These are phyloP conservation scores for Astreopora myriophthalma DNA, from an alignment of 64 coral and sea anemone species.

Conservation along the genomic window DNA sequence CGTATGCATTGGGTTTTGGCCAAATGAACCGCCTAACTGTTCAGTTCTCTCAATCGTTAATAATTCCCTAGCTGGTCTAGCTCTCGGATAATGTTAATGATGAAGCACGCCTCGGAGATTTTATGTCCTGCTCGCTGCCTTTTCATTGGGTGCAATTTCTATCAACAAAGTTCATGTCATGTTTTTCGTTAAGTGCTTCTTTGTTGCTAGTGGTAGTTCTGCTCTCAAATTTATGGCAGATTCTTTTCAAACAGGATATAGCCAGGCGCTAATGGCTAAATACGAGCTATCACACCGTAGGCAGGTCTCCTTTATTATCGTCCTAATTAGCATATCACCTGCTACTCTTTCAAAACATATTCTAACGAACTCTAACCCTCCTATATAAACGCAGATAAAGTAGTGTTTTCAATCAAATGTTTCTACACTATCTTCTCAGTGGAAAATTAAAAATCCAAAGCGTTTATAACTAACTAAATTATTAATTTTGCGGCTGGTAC, in stretches of 20 bases:
- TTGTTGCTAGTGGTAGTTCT: neutral
- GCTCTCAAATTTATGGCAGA: neutral
- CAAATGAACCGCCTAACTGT: no score
- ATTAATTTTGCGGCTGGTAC: no score
- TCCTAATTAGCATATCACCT: constrained; percentile 5
- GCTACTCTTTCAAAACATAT: neutral
- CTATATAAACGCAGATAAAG: neutral
- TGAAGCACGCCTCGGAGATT: neutral
- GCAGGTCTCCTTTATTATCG: neutral
- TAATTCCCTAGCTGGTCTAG: no score
- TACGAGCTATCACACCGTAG: neutral
- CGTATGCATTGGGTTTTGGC: no score
- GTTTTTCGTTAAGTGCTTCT: constrained; percentile 1
- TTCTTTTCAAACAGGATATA: constrained; percentile 22
- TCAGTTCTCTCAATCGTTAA: no score
- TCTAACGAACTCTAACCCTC: neutral
- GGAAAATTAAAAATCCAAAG: neutral
- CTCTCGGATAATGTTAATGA: neutral
- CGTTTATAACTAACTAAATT: no score
- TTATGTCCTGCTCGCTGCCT: neutral
- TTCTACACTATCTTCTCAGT: neutral
- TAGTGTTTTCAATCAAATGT: neutral
- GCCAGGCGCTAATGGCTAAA: neutral
- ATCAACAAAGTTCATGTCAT: neutral
- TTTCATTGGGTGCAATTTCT: constrained; percentile 7